Base-by-base conservation (phyloP, 1,140 invertebrate genomes). In the Heliconius congener region DNA sequence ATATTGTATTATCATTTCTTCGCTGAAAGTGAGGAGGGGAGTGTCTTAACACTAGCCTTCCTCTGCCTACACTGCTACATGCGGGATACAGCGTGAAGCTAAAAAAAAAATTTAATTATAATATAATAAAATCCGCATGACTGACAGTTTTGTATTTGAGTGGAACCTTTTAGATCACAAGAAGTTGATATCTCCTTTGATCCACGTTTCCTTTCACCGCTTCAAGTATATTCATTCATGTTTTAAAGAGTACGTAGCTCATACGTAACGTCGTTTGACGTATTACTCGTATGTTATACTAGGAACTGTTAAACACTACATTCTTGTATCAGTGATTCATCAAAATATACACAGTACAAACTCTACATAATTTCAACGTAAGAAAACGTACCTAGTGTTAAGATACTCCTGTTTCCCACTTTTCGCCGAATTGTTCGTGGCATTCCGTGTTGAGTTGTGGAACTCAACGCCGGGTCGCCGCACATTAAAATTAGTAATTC, bases 141-240 rank as follows among this genome's bases (percentile, higher is more conserved):
- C 23, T 66, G 60, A 66, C 60, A 13, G 60, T 66, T 66, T 27
- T 30, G 13, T 66, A 66, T 66, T 66, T 5, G 27, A 66, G 60
- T 66, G 60, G 27, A 27, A 30, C 23, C 23, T 30, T 66, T 66
- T 66, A 66, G 60, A 66, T 66, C 27, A 16, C 23, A 66, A 66
- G 60, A 23, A 66, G 60, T 66, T 66, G 60, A 66, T 66, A 66
- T 66, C 60, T 66, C 60, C 60, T 66, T 66, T 66, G 60, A 66
- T 66, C 60, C 60, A 66, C 60, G 27, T 66, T 66, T 66, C 60
- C 60, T 66, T 66, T 66, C 60, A 66, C 11, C 60, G 23, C 23
- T 66, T 66, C 23, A 66, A 27, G 23, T 66, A 66, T 30, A 27
- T 27, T 66, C 60, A 66, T 66, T 66, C 60, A 66, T 66, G 3